phyloP scores from a whole-genome alignment of 2,113 vertebrate species.

The Monarcha castaneiventris region DNA sequence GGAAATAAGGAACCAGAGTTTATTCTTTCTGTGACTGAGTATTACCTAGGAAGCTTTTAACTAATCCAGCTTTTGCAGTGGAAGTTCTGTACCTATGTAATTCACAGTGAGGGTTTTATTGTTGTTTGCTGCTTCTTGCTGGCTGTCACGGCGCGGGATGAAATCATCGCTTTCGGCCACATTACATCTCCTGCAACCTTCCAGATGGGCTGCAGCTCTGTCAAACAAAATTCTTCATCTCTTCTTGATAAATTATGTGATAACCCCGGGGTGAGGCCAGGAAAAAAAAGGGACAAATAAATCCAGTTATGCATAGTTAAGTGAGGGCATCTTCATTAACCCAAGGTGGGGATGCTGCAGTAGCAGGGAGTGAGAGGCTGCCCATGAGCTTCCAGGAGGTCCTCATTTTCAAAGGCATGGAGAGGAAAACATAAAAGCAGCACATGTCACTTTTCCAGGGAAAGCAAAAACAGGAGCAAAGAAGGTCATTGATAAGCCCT shows the following conservation, averaged over 20 bases:
- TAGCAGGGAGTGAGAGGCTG: not conserved
- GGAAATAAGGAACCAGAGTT: not conserved
- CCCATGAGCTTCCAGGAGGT: not conserved
- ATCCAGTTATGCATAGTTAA: not conserved
- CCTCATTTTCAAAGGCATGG: not conserved
- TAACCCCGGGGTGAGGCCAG: not conserved
- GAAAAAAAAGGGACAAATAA: not conserved
- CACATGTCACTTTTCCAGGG: not conserved
- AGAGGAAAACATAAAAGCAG: not conserved
- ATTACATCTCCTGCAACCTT: constrained; percentile 7
- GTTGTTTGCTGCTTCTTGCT: not conserved
- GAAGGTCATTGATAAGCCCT: not conserved
- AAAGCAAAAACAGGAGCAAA: not conserved
- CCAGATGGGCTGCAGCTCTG: constrained; percentile 20
- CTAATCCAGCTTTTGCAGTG: not conserved
- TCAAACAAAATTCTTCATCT: constrained; percentile 48
- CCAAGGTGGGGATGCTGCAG: not conserved
- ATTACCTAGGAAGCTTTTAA: constrained; percentile 1
- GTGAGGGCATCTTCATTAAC: not conserved
- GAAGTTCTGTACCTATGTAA: not conserved
- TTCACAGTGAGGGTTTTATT: not conserved
- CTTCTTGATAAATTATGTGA: constrained; percentile 27
- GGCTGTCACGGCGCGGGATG: not conserved
- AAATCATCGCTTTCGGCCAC: constrained; percentile 10
- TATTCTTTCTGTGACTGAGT: not conserved